Percentiles rank a stretch among this genome's conserved stretches.
Conservation (phyloP, 2,113 vertebrate species). For the Cryptomyrus ogoouensis region DNA sequence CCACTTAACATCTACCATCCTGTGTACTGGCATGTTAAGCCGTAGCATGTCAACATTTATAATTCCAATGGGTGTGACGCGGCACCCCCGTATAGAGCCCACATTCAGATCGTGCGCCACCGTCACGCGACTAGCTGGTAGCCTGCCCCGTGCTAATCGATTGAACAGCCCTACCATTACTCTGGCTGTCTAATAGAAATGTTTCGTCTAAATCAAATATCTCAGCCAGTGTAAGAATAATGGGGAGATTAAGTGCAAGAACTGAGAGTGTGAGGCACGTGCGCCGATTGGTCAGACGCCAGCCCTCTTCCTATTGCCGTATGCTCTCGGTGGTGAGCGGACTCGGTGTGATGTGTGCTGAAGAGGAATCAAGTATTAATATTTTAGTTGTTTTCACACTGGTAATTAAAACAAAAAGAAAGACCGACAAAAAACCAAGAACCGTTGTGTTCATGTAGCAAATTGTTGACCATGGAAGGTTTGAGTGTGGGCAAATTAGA, state of each 20-base stretch:
- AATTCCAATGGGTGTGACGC: not conserved
- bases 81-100: not conserved
- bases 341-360: slow-evolving; percentile 14
- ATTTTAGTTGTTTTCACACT: slow-evolving; percentile 7
- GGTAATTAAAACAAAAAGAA: not conserved
- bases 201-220: slow-evolving; percentile 31
- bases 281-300: not conserved
- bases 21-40: slow-evolving; percentile 64
- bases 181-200: slow-evolving; percentile 30
- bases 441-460: not conserved
- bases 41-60: slow-evolving; percentile 57
- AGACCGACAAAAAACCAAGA: not conserved
- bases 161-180: slow-evolving; percentile 29
- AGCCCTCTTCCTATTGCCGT: slow-evolving; percentile 6
- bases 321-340: slow-evolving; percentile 21
- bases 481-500: not conserved
- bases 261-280: not conserved
- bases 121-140: slow-evolving; percentile 10
- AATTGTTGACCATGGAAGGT: not conserved
- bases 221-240: slow-evolving; percentile 14
- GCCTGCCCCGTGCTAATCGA: slow-evolving; percentile 31
- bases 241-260: not conserved
- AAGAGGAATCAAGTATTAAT: slow-evolving; percentile 32
- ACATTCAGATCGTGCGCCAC: not conserved
- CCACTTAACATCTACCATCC: slow-evolving; percentile 77